phyloP scores from a whole-genome alignment of 2,113 vertebrate genomes.

The Macquaria australasica region DNA sequence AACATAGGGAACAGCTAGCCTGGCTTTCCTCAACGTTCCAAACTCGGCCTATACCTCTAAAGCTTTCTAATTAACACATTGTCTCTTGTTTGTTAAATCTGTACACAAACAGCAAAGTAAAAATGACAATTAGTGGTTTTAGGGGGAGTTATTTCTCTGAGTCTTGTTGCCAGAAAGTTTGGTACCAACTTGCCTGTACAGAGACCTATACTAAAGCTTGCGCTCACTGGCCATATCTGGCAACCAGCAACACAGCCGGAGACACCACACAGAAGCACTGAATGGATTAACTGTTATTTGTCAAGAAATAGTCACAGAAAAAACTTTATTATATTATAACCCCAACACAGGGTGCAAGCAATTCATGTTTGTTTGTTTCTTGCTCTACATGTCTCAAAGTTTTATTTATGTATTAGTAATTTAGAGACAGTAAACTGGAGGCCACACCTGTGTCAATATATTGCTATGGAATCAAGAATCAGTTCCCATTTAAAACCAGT shows the following conservation, averaged over 20 bases:
- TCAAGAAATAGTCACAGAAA: neutral
- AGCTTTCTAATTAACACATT: neutral
- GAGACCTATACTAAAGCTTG: neutral
- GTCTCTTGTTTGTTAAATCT: neutral
- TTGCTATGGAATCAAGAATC: neutral
- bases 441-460: neutral
- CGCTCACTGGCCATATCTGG: neutral
- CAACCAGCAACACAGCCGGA: neutral
- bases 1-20: neutral
- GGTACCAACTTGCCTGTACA: neutral
- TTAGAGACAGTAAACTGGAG: neutral
- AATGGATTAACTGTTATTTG: neutral
- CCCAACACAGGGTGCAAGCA: neutral
- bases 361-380: slow-evolving; percentile 12
- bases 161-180: neutral
- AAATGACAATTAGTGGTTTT: neutral
- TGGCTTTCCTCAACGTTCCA: neutral
- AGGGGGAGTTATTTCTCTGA: neutral
- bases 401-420: neutral
- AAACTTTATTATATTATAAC: too few species aligned
- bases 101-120: neutral
- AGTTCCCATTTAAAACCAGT: neutral
- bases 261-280: neutral
- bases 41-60: neutral
- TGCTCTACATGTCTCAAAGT: neutral